Percentiles rank a stretch among this genome's conserved stretches.
phyloP scores from a whole-genome alignment of 2,113 vertebrate species.

The Acrocephalus kingi region DNA sequence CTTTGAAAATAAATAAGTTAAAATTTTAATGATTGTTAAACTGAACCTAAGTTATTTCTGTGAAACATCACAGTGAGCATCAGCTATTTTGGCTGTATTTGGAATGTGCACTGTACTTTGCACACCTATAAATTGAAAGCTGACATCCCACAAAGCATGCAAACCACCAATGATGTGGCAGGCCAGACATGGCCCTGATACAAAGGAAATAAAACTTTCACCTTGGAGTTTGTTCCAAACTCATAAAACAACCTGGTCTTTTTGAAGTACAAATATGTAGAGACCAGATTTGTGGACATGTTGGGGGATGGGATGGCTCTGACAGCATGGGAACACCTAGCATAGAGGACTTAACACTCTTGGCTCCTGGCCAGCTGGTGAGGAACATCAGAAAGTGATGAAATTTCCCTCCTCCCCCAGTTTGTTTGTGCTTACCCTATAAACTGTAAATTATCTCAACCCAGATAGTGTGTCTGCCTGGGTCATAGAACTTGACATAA shows the following conservation, averaged over 20 bases:
- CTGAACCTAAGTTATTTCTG: background rate
- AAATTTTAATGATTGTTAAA: background rate
- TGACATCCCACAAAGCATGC: background rate
- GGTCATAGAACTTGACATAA: background rate
- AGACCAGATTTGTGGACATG: background rate
- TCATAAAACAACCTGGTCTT: background rate
- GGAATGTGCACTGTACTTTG: background rate
- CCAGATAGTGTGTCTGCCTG: background rate
- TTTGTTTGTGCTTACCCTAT: background rate
- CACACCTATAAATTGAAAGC: background rate
- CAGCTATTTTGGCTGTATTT: background rate
- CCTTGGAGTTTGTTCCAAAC: slow-evolving; percentile 8
- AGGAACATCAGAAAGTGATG: accelerated
- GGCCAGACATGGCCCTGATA: background rate
- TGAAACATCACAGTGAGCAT: background rate
- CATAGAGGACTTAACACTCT: background rate
- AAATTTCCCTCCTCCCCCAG: background rate
- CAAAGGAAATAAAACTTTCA: background rate
- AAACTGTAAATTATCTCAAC: background rate
- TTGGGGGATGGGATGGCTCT: background rate
- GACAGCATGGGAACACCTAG: background rate
- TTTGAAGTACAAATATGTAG: background rate
- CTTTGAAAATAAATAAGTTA: background rate
- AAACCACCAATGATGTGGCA: background rate
- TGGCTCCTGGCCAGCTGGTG: background rate